Base-by-base conservation (phyloP, 2,113 vertebrate species). In the Strigops habroptila region DNA sequence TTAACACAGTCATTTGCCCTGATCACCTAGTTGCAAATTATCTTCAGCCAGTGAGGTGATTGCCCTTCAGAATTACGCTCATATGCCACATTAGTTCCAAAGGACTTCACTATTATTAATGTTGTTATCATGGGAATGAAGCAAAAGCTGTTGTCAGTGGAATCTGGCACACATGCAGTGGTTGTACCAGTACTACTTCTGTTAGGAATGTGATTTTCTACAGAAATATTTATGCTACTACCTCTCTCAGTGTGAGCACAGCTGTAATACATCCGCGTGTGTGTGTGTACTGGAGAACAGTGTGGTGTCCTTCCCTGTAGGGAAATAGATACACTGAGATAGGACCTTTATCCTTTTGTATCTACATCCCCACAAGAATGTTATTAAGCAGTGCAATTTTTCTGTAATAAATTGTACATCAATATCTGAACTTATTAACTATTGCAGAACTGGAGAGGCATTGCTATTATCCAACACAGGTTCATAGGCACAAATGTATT, bases 11-110 rank as follows among this genome's bases (percentile, higher is more conserved):
- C 33, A 44, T 83, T 92, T 92, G 39, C 51, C 76, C 65, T 48
- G 35, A 23, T 70, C 80, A 93, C 35, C 64, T 68, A 82, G 28
- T 30, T 88, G 69, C 25, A 88, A 78, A 85, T 78, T 91, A 76
- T 62, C 19, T 74, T 89, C 1, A 1, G 39, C 77, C 91, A 88
- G 53, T 60, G 82, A 93, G 68, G 43, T 81, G 88, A 37, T 79
- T 79, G 90, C 68, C 79, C 82, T 96, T 91, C 91, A 57, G 91
- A 94, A 82, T 86, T 68, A 27, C n/a, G 77, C n/a, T 87, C 12
- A 10, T 21, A 92, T 6, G 60, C 87, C 75, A 96, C 88, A 91
- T 95, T 95, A 92, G 27, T 82, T 95, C 59, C 93, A 77, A 89
- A 92, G 41, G 52, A 86, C 71, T 96, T 73, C 39, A 35, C 3